Conservation (phyloP, 1,140 invertebrate genomes). For the Anoplolepis gracilipes region DNA sequence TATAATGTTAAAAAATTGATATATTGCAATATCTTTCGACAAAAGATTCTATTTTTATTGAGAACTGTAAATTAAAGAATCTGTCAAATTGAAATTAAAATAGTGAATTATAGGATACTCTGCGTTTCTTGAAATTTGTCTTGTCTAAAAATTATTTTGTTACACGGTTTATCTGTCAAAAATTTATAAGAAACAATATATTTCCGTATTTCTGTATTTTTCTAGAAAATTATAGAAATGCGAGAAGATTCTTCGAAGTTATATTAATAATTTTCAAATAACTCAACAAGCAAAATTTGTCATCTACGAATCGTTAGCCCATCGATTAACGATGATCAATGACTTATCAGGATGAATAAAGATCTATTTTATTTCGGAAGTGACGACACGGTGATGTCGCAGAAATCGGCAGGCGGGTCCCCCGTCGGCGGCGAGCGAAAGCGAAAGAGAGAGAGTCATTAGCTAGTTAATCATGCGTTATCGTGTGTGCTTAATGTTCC, state of each 20-base stretch:
- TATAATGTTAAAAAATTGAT: background rate
- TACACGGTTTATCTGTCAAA: no score
- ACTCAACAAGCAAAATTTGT: slow-evolving; percentile 35
- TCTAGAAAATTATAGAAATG: background rate
- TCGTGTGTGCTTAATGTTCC: slow-evolving; percentile 86
- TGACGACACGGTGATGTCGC: slow-evolving; percentile 64
- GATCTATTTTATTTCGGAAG: slow-evolving; percentile 54
- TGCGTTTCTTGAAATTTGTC: no score
- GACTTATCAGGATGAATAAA: slow-evolving; percentile 43
- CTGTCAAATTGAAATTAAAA: background rate
- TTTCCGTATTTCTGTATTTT: background rate
- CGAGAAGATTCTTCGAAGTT: background rate
- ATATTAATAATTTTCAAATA: background rate
- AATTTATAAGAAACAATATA: no score
- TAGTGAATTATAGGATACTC: background rate
- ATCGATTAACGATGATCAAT: slow-evolving; percentile 69
- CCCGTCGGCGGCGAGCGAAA: slow-evolving; percentile 33
- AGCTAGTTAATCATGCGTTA: slow-evolving; percentile 86
- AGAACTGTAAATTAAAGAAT: background rate
- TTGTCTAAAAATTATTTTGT: background rate
- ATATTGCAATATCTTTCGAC: no score
- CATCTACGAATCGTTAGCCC: slow-evolving; percentile 38
- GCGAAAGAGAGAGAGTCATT: slow-evolving; percentile 82
- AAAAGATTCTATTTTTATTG: no score
- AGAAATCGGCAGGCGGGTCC: slow-evolving; percentile 49